Conservation (phyloP, 2,888 invertebrate species). For the Cryptocephalus primarius region DNA sequence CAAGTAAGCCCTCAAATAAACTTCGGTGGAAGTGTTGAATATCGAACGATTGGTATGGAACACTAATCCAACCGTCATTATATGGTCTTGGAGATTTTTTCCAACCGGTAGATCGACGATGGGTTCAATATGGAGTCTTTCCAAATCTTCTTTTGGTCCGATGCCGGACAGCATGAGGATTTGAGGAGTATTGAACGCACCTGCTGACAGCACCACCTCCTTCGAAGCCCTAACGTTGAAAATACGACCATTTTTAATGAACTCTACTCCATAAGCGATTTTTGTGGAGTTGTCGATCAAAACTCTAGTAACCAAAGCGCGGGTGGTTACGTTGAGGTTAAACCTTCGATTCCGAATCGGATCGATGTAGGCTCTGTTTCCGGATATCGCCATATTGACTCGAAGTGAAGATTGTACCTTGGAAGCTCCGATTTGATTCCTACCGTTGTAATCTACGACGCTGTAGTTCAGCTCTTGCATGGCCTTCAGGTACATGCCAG, state of each 20-base stretch:
- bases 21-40: conserved; percentile 2
- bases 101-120: conserved; percentile 1
- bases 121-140: not conserved
- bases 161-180: conserved; percentile 68
- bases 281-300: conserved; percentile 54
- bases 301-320: conserved; percentile 61
- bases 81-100: not conserved
- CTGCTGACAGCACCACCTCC: conserved; percentile 77
- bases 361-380: conserved; percentile 1
- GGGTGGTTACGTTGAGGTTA: conserved; percentile 66
- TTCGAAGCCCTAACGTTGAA: conserved; percentile 57
- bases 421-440: conserved; percentile 19
- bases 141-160: not conserved
- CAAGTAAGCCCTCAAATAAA: conserved; percentile 1
- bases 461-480: conserved; percentile 67
- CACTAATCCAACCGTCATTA: not conserved
- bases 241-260: conserved; percentile 53
- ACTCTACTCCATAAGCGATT: conserved; percentile 60
- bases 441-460: conserved; percentile 67
- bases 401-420: conserved; percentile 60
- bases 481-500: conserved; percentile 53
- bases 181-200: conserved; percentile 65
- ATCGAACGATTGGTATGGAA: conserved; percentile 4
- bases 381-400: conserved; percentile 62
- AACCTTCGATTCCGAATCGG: conserved; percentile 41